A percentile compares a stretch with the other conserved stretches of the same genome.
Conservation (phyloP, 2,113 vertebrate genomes). For the Picathartes gymnocephalus region DNA sequence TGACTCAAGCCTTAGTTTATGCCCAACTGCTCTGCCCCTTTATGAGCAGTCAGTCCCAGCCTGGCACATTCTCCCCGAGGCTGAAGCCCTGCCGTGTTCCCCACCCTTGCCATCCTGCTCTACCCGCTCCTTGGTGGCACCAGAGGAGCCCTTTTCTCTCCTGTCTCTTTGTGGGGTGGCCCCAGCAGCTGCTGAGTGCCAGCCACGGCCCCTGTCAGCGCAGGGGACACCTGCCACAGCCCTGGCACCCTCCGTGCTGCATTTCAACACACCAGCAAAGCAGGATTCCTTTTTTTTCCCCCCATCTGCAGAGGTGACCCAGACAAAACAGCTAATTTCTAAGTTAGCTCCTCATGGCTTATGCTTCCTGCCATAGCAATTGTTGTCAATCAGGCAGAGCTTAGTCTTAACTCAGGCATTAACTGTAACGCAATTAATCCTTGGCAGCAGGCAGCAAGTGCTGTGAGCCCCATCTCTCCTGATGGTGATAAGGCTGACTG, state of each 20-base stretch:
- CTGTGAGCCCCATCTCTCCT: slow-evolving; percentile 12
- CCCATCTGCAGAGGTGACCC: neutral
- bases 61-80: neutral
- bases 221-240: neutral
- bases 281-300: neutral
- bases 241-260: neutral
- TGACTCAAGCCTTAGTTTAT: neutral
- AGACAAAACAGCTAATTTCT: neutral
- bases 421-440: slow-evolving; percentile 62
- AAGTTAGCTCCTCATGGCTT: neutral
- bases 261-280: neutral
- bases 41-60: neutral
- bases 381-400: slow-evolving; percentile 47
- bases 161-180: neutral
- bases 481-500: slow-evolving; percentile 24
- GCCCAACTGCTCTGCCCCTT: neutral
- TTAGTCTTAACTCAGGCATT: slow-evolving; percentile 50
- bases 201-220: neutral
- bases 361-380: neutral
- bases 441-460: slow-evolving; percentile 26
- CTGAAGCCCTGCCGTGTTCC: neutral
- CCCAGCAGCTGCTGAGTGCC: neutral
- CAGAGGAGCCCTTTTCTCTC: neutral
- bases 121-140: neutral
- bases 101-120: neutral